These are phyloP conservation scores for Hydroisotoma schaefferi DNA, from an alignment of 2,888 invertebrate species.

Conservation along the genomic window DNA sequence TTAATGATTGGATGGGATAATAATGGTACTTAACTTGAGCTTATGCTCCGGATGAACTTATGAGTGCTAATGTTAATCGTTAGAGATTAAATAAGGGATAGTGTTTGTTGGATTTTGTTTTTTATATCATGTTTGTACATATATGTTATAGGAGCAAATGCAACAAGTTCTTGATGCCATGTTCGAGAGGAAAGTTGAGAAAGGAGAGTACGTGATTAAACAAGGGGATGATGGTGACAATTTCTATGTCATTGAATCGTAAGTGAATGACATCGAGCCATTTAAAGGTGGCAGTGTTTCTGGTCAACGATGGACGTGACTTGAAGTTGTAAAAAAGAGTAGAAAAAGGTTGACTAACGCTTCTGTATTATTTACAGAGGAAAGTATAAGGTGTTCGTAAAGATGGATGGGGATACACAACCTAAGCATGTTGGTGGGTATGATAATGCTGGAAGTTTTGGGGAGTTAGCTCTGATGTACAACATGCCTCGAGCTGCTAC, in stretches of 20 bases:
- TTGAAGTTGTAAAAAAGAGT: neutral
- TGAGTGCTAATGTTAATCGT: too few relatives aligned
- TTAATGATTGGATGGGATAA: too few relatives aligned
- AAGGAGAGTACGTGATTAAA: conserved; percentile 84
- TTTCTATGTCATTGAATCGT: conserved; percentile 97
- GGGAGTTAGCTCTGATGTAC: conserved; percentile 94
- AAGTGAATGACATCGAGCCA: conserved; percentile 47
- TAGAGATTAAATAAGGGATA: too few relatives aligned
- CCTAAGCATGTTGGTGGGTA: conserved; percentile 76
- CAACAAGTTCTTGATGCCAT: conserved; percentile 94
- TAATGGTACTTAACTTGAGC: too few relatives aligned
- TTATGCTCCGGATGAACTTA: too few relatives aligned
- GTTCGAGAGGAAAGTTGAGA: conserved; percentile 86
- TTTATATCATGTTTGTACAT: too few relatives aligned
- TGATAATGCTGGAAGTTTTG: conserved; percentile 87
- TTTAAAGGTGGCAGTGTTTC: neutral
- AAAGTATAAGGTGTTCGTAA: conserved; percentile 72
- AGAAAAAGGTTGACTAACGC: neutral
- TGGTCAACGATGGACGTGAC: neutral
- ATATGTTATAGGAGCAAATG: conserved; percentile 69
- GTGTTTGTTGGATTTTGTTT: too few relatives aligned
- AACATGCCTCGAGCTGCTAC: conserved; percentile 96
- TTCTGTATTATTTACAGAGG: conserved; percentile 64
- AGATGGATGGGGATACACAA: conserved; percentile 59
- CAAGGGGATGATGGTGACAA: conserved; percentile 98